phyloP scores from a whole-genome alignment of 2,797 vertebrate species.

The Tauraco hartlaubi region DNA sequence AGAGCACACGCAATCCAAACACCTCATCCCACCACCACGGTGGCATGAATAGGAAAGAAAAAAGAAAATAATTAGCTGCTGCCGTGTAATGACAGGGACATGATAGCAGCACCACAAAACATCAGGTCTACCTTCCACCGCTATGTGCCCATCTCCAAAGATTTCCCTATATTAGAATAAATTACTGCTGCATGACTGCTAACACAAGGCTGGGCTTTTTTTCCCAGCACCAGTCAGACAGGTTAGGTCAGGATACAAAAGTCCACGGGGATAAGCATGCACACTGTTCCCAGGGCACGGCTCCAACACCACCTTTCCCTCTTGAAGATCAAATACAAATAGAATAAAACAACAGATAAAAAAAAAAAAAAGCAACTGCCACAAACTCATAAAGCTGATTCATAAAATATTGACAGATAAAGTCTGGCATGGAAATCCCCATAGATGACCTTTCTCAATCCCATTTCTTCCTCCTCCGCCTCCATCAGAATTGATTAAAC shows the following conservation, averaged over 20 bases:
- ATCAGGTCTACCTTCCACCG: not conserved
- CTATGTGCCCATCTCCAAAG: fast-evolving
- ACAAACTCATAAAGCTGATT: not conserved
- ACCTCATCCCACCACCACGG: not conserved
- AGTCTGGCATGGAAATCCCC: conserved; percentile 11
- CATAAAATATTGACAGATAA: not conserved
- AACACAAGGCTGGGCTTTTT: not conserved
- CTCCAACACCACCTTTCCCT: not conserved
- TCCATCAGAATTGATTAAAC: not conserved
- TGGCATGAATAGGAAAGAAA: not conserved
- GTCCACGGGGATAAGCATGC: not conserved
- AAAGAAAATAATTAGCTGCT: not conserved
- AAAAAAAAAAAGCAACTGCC: not conserved
- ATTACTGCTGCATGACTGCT: not conserved
- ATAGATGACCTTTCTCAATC: not conserved
- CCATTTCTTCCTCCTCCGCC: not conserved
- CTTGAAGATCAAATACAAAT: not conserved
- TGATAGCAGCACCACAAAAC: not conserved
- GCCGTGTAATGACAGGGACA: not conserved
- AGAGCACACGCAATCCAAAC: not conserved
- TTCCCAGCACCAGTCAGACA: not conserved
- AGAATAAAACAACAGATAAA: not conserved
- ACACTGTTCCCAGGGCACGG: not conserved
- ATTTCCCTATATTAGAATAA: not conserved
- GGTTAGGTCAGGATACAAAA: fast-evolving